These are phyloP conservation scores for Paratrypauchen microcephalus DNA, from an alignment of 2,797 vertebrate species.

Conservation along the genomic window DNA sequence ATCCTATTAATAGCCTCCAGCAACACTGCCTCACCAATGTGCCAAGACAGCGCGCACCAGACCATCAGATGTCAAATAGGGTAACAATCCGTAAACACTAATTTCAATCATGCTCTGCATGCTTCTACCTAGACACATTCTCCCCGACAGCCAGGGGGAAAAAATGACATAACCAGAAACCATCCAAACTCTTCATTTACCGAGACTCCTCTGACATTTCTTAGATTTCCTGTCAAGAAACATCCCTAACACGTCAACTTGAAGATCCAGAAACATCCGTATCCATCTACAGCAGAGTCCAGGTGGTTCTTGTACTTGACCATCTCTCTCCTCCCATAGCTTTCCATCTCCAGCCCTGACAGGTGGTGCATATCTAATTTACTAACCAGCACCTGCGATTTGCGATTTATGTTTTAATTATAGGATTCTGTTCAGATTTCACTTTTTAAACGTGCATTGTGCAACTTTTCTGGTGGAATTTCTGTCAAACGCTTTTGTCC, in stretches of 20 bases:
- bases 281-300: constrained; percentile 62
- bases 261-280: constrained; percentile 50
- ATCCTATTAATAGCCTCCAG: background rate
- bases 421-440: too few species aligned
- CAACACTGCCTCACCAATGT: background rate
- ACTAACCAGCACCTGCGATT: too few species aligned
- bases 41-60: constrained; percentile 8
- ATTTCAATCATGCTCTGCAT: constrained; percentile 25
- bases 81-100: constrained; percentile 18
- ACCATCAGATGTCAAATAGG: constrained; percentile 27
- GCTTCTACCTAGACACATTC: constrained; percentile 18
- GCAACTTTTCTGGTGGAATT: too few species aligned
- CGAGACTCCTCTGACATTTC: constrained; percentile 63
- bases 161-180: constrained; percentile 40
- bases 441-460: too few species aligned
- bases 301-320: constrained; percentile 60
- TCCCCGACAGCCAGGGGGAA: background rate
- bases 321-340: constrained; percentile 48
- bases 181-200: constrained; percentile 62
- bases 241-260: constrained; percentile 59
- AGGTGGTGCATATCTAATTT: constrained; percentile 36
- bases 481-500: too few species aligned
- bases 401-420: too few species aligned
- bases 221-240: constrained; percentile 66
- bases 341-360: constrained; percentile 47